Conservation (phyloP, 1,140 invertebrate genomes). For the Papilio glaucus region DNA sequence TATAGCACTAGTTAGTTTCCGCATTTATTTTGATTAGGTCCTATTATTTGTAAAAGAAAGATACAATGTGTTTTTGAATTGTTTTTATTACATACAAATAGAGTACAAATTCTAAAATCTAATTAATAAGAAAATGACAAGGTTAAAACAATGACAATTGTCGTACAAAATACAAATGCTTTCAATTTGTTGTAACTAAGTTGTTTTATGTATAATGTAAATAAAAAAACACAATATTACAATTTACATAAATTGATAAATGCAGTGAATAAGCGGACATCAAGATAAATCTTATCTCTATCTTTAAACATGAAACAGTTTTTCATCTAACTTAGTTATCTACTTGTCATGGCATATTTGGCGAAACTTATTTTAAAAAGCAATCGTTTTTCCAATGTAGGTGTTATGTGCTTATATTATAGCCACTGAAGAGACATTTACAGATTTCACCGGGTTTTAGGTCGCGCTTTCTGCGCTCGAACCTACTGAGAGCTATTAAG, state of each 20-base stretch:
- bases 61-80: background rate
- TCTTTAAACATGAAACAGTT: too few species aligned
- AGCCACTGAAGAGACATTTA: too few species aligned
- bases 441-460: too few species aligned
- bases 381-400: too few species aligned
- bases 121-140: background rate
- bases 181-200: background rate
- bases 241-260: background rate
- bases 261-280: background rate
- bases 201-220: background rate
- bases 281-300: background rate
- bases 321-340: background rate
- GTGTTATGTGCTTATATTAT: too few species aligned
- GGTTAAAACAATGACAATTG: background rate
- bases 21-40: too few species aligned
- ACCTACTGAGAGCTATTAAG: too few species aligned
- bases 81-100: slow-evolving; percentile 26
- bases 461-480: too few species aligned
- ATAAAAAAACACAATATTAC: background rate
- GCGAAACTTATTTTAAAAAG: background rate
- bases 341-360: background rate
- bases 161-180: background rate
- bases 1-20: too few species aligned
- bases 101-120: slow-evolving; percentile 10
- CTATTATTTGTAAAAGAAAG: slow-evolving; percentile 4